Percentiles rank a stretch among this genome's conserved stretches.
phyloP scores from a whole-genome alignment of 2,113 vertebrate species.

The Petroica traversi region DNA sequence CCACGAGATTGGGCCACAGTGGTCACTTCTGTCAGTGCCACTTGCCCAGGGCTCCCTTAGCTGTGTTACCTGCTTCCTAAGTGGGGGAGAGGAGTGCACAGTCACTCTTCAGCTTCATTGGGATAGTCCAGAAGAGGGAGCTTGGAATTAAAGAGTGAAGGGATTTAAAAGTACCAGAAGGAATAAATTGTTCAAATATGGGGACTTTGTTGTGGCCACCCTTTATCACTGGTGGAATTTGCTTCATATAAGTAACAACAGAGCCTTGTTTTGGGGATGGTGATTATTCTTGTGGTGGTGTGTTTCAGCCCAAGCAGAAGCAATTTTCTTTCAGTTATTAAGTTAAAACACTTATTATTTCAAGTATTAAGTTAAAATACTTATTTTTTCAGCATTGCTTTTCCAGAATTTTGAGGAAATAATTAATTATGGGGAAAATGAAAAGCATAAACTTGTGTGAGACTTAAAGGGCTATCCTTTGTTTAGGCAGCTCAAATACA shows the following conservation, averaged over 20 bases:
- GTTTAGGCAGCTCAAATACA: background rate
- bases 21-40: background rate
- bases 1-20: background rate
- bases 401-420: background rate
- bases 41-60: background rate
- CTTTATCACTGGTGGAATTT: background rate
- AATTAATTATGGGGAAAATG: background rate
- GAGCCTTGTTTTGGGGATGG: background rate
- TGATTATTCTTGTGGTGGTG: background rate
- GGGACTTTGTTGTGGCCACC: background rate
- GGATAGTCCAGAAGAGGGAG: conserved; percentile 67
- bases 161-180: background rate
- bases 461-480: background rate
- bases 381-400: background rate
- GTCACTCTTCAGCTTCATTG: conserved; percentile 2
- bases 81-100: background rate
- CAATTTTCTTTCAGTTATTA: background rate
- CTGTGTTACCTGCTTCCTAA: background rate
- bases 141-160: conserved; percentile 59
- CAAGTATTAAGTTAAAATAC: background rate
- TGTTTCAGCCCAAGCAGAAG: background rate
- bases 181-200: background rate
- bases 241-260: background rate
- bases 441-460: background rate
- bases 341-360: background rate